phyloP scores from a whole-genome alignment of 2,888 invertebrate species.

The Caradrina kadenii region DNA sequence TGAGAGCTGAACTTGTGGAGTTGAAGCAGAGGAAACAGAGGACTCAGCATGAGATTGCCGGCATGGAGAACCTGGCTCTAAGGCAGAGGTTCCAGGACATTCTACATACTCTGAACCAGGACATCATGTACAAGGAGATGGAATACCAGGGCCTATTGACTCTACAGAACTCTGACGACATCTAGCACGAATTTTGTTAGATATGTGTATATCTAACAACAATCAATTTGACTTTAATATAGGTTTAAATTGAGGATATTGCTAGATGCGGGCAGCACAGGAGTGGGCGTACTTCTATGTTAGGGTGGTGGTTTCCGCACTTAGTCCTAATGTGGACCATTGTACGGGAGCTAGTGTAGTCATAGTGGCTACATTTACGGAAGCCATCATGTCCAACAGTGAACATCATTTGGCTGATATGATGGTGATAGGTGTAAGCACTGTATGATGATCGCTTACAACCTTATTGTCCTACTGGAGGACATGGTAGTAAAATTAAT shows the following conservation, averaged over 20 bases:
- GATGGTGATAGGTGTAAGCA: neutral
- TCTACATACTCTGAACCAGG: slow-evolving; percentile 94
- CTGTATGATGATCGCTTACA: neutral
- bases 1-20: slow-evolving; percentile 94
- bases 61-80: slow-evolving; percentile 95
- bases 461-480: neutral
- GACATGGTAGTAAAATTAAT: neutral
- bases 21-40: slow-evolving; percentile 93
- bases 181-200: slow-evolving; percentile 68
- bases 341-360: no score
- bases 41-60: slow-evolving; percentile 95
- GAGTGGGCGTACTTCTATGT: no score
- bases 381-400: no score
- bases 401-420: no score
- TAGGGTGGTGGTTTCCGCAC: no score
- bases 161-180: slow-evolving; percentile 84
- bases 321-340: no score
- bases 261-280: no score
- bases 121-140: slow-evolving; percentile 95
- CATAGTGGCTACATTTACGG: no score
- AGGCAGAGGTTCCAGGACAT: slow-evolving; percentile 95
- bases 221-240: neutral
- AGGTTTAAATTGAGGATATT: neutral
- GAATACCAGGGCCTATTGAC: slow-evolving; percentile 89
- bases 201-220: slow-evolving; percentile 53